Evolutionary conservation across 2,113 vertebrate species (phyloP), one percentile per base, ranked within the genome.

Genomic region (Mungos mungo): DNA sequence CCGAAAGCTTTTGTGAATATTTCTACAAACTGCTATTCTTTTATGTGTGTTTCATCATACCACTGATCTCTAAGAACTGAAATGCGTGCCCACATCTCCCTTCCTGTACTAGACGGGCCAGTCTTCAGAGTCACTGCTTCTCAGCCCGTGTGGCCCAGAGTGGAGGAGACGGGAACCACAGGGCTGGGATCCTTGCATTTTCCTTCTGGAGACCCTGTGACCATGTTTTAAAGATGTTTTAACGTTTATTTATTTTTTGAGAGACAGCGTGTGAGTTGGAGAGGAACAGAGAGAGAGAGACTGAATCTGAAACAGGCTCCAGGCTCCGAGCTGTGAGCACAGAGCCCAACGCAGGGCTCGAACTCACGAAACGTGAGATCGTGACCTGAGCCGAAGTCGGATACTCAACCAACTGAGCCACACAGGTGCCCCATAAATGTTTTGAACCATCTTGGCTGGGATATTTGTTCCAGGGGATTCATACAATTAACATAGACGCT

Each of bases 1-100:
- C 74, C 31, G 45, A 72, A 97, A 63, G 81, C 57, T 52, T 96
- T 97, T 97, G 71, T 94, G 96, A 96, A 45, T 84, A 92, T 83
- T 98, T 84, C 54, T 86, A 77, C 88, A 96, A 97, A 97, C 31
- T 16, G 16, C 15, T 71, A 69, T n/a, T 89, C 93, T 80, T 94
- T 97, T 88, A 72, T 77, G 41, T 33, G 33, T 2, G 35, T 95
- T 97, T 95, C 88, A 29, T 52, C 4, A 25, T 29, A 52, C 72
- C 68, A 52, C 12, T 45, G 97, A 92, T 96, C 82, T 95, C 38
- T 31, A 88, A 94, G 84, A 41, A 0, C 69, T 65, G 54, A 47
- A 83, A 92, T 2, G 6, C 2, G 0, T 2, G 12, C 94, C 91
- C 91, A 16, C 1, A 0, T 47, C 41, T 95, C 35, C n/a, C 74